Conservation (phyloP, 1,140 invertebrate genomes). For the Aphaenogaster ashmeadi region DNA sequence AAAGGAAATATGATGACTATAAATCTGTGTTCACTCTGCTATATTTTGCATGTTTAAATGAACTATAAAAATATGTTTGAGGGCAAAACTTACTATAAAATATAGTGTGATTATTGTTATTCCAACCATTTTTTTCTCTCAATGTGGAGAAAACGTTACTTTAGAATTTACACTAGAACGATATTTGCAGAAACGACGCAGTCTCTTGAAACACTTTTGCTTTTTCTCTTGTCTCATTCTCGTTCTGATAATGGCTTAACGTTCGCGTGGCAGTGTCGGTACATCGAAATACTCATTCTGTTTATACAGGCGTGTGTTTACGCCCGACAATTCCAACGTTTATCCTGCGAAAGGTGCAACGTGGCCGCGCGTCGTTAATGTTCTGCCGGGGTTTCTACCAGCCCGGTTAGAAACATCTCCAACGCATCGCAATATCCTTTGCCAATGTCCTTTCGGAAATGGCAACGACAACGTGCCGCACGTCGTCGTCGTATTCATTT, state of each 20-base stretch:
- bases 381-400: slow-evolving; percentile 40
- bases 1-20: no score
- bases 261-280: slow-evolving; percentile 10
- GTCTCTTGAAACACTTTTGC: slow-evolving; percentile 29
- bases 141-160: not conserved
- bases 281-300: slow-evolving; percentile 44
- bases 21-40: no score
- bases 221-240: slow-evolving; percentile 7
- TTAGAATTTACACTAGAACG: not conserved
- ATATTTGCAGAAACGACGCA: not conserved
- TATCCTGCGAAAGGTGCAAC: slow-evolving; percentile 49
- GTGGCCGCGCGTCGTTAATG: slow-evolving; percentile 49
- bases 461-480: slow-evolving; percentile 43
- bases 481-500: slow-evolving; percentile 58
- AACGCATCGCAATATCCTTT: slow-evolving; percentile 69
- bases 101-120: no score
- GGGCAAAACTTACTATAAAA: no score
- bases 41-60: no score
- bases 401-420: slow-evolving; percentile 27
- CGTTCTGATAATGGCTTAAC: slow-evolving; percentile 50
- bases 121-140: no score
- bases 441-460: slow-evolving; percentile 64
- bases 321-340: slow-evolving; percentile 60
- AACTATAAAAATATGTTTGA: no score
- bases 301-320: slow-evolving; percentile 63